Evolutionary conservation across 2,888 invertebrate species (phyloP).

Genomic region (Nymphalis c-album): DNA sequence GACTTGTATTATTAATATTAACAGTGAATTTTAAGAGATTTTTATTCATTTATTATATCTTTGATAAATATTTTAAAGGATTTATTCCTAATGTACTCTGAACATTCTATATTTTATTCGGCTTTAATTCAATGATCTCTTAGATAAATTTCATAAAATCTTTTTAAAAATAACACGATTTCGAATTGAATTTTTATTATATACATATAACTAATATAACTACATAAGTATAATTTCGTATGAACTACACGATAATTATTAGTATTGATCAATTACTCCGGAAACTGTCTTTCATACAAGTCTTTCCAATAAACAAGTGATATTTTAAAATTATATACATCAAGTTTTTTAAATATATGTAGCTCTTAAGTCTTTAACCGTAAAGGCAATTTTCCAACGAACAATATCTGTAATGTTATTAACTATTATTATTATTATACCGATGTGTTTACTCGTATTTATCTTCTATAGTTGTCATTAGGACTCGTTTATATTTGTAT

Average conservation of each 20-base stretch:
- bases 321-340: conserved; percentile 62
- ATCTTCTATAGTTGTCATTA: conserved; percentile 46
- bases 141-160: conserved; percentile 19
- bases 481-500: conserved; percentile 48
- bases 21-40: conserved; percentile 33
- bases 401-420: conserved; percentile 51
- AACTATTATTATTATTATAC: conserved; percentile 39
- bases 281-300: conserved; percentile 43
- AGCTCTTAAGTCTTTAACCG: conserved; percentile 54
- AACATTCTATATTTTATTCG: conserved; percentile 20
- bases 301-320: conserved; percentile 72
- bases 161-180: conserved; percentile 8
- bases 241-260: neutral
- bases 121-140: conserved; percentile 44
- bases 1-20: conserved; percentile 9
- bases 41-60: conserved; percentile 17
- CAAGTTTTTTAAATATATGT: conserved; percentile 58
- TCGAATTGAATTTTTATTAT: conserved; percentile 5
- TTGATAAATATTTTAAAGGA: conserved; percentile 14
- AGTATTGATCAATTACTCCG: conserved; percentile 23
- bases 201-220: conserved; percentile 1
- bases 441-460: conserved; percentile 52
- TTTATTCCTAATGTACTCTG: conserved; percentile 17
- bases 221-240: conserved; percentile 1
- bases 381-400: conserved; percentile 69